Conservation (phyloP, 2,888 invertebrate genomes). For the Oscheius sp. region DNA sequence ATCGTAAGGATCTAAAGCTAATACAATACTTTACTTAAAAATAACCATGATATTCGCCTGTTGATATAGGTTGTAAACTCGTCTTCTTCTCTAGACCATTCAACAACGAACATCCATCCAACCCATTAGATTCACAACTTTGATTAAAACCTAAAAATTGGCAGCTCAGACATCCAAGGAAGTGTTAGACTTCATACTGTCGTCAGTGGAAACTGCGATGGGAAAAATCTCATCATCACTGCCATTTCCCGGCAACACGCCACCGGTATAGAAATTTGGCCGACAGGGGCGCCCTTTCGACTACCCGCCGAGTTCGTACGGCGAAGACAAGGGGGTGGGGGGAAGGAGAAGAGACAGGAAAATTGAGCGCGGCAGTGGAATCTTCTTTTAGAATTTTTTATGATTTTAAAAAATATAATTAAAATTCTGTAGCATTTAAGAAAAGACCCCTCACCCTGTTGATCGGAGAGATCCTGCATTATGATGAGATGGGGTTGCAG, state of each 20-base stretch:
- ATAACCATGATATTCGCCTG: conserved; percentile 22
- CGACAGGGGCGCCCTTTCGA: neutral
- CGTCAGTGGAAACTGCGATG: conserved; percentile 20
- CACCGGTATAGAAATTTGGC: no score
- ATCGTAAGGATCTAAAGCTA: conserved; percentile 26
- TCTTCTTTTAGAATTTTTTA: no score
- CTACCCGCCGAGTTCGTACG: conserved; percentile 12
- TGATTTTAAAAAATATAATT: neutral
- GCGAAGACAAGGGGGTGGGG: no score
- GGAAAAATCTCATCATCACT: conserved; percentile 22
- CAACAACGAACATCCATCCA: neutral
- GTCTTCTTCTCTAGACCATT: no score
- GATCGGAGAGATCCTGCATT: conserved; percentile 65
- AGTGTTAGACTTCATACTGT: neutral
- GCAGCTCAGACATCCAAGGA: conserved; percentile 31
- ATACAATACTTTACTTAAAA: neutral
- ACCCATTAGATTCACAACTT: neutral
- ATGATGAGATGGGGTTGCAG: conserved; percentile 63
- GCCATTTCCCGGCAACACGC: conserved; percentile 4
- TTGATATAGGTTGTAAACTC: no score
- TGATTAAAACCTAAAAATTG: neutral
- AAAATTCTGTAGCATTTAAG: neutral
- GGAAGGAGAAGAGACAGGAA: no score
- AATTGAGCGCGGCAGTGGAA: no score
- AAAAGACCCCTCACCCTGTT: conserved; percentile 25